Evolutionary conservation across 2,888 invertebrate genomes (phyloP), one percentile per base, ranked within the genome.

Genomic region (Kuschelorhynchus macadamiae): DNA sequence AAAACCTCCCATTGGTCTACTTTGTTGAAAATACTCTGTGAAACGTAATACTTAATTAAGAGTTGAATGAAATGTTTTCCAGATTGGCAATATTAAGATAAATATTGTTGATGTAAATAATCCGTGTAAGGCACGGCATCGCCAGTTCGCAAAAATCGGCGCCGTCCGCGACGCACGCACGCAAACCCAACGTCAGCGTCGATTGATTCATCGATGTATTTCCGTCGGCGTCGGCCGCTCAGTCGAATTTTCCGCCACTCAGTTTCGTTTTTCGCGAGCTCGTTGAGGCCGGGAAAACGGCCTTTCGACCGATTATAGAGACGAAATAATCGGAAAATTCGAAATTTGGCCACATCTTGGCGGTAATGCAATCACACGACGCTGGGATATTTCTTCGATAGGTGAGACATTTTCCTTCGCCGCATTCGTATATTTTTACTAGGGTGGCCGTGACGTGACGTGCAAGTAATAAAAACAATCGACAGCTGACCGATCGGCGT

Each of bases 291-390:
- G 21, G 46, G 39, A 20, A 21, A 17, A 41, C 30, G 57, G 65
- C 57, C 65, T 57, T 57, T 65, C 57, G 65, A 65, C 65, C 65
- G 57, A 57, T 57, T 56, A 64, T 56, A 12, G 7, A 18, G 21
- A 17, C 4, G 12, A 39, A 32, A 50, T 61, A 61, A 61, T 61
- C 61, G 61, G 61, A 52, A 42, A 32, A n/a, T 16, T 52, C 52
- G 61, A 61, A 61, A 61, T 61, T 44, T 61, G 61, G 61, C 61
- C 52, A 32, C 17, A 14, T 44, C 30, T 21, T 36, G 32, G 39
- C 17, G 18, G 46, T 47, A 33, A 25, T 25, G 25, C 25, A 25
- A 25, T 3, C 3, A 25, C n/a, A n/a, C n/a, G 9, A 39, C 20
- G 14, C 12, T 5, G 18, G 36, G 39, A 52, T 36, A 39, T 39